Conservation (phyloP, 2,113 vertebrate species). For the Arvicanthis niloticus region DNA sequence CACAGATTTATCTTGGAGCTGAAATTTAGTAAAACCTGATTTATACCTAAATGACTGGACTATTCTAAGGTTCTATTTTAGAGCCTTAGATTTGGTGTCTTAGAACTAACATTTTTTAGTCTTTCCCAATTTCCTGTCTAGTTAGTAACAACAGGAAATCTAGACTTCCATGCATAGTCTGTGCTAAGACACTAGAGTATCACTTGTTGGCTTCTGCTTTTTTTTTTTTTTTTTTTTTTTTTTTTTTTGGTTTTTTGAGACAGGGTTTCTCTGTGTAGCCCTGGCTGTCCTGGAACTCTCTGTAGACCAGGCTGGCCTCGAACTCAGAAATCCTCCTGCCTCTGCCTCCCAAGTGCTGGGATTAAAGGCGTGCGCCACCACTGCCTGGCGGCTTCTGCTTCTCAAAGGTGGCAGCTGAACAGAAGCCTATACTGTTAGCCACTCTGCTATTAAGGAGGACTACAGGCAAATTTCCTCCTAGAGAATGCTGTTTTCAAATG, state of each 20-base stretch:
- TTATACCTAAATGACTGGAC: conserved; percentile 24
- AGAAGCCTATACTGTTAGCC: not conserved
- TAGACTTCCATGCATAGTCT: not conserved
- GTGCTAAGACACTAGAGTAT: not conserved
- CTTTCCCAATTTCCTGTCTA: conserved; percentile 4
- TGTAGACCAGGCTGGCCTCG: too few species aligned
- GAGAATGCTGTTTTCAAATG: not conserved
- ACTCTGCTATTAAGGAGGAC: not conserved
- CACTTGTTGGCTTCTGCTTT: not conserved
- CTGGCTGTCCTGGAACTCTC: too few species aligned
- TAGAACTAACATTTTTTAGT: not conserved
- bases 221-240: too few species aligned
- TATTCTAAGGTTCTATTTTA: not conserved
- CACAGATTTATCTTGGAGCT: not conserved
- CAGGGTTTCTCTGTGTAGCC: too few species aligned
- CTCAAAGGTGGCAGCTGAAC: not conserved
- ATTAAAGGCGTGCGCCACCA: too few species aligned
- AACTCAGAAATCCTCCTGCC: too few species aligned
- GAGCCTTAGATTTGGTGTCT: not conserved
- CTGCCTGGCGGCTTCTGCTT: not conserved
- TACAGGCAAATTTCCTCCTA: not conserved
- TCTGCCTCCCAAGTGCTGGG: too few species aligned
- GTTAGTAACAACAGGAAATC: conserved; percentile 17
- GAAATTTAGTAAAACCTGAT: conserved; percentile 1
- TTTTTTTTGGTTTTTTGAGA: too few species aligned